These are phyloP conservation scores for Stegana nigrithorax DNA, from an alignment of 2,888 invertebrate genomes.

Conservation along the genomic window DNA sequence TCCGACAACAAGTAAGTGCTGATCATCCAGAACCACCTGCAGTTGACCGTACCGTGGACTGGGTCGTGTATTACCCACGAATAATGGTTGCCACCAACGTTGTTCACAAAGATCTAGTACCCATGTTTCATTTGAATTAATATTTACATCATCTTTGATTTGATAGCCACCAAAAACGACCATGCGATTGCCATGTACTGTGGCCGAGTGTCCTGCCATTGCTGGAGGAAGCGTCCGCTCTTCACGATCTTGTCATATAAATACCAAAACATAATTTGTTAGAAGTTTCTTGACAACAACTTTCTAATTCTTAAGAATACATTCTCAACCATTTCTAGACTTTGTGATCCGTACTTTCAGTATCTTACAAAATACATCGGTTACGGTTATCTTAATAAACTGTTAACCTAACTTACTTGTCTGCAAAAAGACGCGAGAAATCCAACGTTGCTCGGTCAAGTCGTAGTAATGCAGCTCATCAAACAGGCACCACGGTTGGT, in stretches of 20 bases:
- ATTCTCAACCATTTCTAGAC: no score
- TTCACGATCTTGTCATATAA: no score
- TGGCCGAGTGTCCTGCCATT: slow-evolving; percentile 93
- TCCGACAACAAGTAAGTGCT: slow-evolving; percentile 83
- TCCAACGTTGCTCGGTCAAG: slow-evolving; percentile 85
- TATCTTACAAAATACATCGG: no score
- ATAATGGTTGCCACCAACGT: slow-evolving; percentile 82
- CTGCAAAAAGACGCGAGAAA: no score
- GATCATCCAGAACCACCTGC: slow-evolving; percentile 83
- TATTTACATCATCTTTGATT: slow-evolving; percentile 69
- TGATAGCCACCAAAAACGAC: slow-evolving; percentile 83
- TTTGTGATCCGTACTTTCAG: no score
- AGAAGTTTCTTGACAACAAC: no score
- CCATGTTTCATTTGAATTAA: slow-evolving; percentile 87
- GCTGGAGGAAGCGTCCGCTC: no score
- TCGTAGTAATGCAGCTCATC: slow-evolving; percentile 92
- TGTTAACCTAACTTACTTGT: no score
- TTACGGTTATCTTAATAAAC: no score
- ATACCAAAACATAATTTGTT: no score
- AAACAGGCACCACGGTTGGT: slow-evolving; percentile 88
- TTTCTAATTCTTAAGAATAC: no score
- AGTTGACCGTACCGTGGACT: slow-evolving; percentile 93
- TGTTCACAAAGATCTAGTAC: slow-evolving; percentile 82
- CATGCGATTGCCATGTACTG: slow-evolving; percentile 85
- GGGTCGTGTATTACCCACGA: slow-evolving; percentile 75